These are phyloP conservation scores for Caenorhabditis sulstoni DNA, from an alignment of 2,888 invertebrate genomes.

Conservation along the genomic window DNA sequence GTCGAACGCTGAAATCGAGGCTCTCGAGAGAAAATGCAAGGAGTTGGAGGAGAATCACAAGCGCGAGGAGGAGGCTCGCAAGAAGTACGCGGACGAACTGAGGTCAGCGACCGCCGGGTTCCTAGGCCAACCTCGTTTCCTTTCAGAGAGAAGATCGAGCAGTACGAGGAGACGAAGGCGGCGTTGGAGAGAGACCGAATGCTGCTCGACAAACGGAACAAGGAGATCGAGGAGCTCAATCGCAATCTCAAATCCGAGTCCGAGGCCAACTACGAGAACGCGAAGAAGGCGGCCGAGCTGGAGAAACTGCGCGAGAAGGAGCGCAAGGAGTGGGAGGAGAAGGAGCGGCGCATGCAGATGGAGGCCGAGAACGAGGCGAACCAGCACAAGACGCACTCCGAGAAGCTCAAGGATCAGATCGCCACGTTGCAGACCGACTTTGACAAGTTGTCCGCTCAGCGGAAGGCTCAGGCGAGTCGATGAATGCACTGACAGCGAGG, in stretches of 20 bases:
- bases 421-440: constrained; percentile 59
- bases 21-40: constrained; percentile 84
- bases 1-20: constrained; percentile 83
- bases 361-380: constrained; percentile 69
- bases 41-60: constrained; percentile 65
- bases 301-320: constrained; percentile 66
- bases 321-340: constrained; percentile 68
- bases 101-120: constrained; percentile 9
- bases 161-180: constrained; percentile 69
- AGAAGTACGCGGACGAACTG: constrained; percentile 69
- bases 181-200: constrained; percentile 70
- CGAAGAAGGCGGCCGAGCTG: constrained; percentile 63
- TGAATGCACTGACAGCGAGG: too few relatives aligned
- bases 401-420: constrained; percentile 65
- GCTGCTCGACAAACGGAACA: constrained; percentile 69
- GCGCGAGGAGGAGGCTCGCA: constrained; percentile 65
- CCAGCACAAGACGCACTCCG: constrained; percentile 49
- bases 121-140: background rate
- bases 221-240: constrained; percentile 74
- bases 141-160: constrained; percentile 61
- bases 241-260: constrained; percentile 62
- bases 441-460: constrained; percentile 57
- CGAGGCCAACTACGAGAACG: constrained; percentile 67
- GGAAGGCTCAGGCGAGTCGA: constrained; percentile 61
- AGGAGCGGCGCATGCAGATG: constrained; percentile 65